Conservation (phyloP, 2,113 vertebrate genomes). For the Pipa parva region DNA sequence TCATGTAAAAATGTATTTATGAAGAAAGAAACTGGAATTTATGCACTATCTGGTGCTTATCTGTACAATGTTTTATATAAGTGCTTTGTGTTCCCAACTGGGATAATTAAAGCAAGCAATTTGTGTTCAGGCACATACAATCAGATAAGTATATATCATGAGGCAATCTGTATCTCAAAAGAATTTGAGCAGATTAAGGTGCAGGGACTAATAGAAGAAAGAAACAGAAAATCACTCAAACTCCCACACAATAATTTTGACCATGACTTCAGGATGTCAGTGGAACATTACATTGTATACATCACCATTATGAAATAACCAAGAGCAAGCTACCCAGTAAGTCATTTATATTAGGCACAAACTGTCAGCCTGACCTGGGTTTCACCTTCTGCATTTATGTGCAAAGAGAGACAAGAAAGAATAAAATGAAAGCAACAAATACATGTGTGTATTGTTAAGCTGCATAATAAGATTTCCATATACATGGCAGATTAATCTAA, state of each 20-base stretch:
- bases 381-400: slow-evolving; percentile 39
- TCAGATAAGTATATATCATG: slow-evolving; percentile 23
- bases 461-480: slow-evolving; percentile 39
- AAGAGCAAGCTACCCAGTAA: slow-evolving; percentile 44
- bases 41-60: neutral
- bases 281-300: slow-evolving; percentile 42
- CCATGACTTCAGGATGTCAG: slow-evolving; percentile 23
- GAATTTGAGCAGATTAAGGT: slow-evolving; percentile 32
- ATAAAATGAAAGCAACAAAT: slow-evolving; percentile 38
- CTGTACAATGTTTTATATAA: slow-evolving; percentile 23
- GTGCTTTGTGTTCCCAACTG: slow-evolving; percentile 11
- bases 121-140: slow-evolving; percentile 11
- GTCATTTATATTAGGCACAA: slow-evolving; percentile 49
- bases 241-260: slow-evolving; percentile 32
- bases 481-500: slow-evolving; percentile 40
- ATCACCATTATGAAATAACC: slow-evolving; percentile 48
- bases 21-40: neutral
- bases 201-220: slow-evolving; percentile 23
- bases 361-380: slow-evolving; percentile 43
- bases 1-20: too few relatives aligned
- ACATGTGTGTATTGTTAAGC: slow-evolving; percentile 34
- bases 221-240: slow-evolving; percentile 19
- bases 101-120: slow-evolving; percentile 22
- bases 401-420: slow-evolving; percentile 33
- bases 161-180: slow-evolving; percentile 27